A percentile compares a stretch with the other conserved stretches of the same genome.
phyloP scores from a whole-genome alignment of 1,140 invertebrate species.

The Atopsyche davidsoni region DNA sequence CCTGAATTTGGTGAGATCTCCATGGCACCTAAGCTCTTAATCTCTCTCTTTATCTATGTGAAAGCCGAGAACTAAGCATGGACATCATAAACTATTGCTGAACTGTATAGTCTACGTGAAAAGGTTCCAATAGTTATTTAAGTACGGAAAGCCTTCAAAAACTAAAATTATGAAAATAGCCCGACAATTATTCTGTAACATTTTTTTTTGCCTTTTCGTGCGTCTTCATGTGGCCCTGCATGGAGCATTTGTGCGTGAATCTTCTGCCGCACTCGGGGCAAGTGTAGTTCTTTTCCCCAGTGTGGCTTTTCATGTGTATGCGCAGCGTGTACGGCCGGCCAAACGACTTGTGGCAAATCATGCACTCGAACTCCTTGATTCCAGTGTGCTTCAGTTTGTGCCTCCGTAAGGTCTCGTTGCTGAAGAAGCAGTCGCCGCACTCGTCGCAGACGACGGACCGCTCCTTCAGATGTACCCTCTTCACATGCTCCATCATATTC shows the following conservation, averaged over 20 bases:
- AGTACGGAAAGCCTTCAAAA: no score
- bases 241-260: not conserved
- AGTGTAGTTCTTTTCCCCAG: not conserved
- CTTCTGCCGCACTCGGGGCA: not conserved
- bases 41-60: no score
- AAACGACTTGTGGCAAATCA: slow-evolving; percentile 18
- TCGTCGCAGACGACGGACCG: slow-evolving; percentile 36
- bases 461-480: slow-evolving; percentile 24
- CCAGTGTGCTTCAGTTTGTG: slow-evolving; percentile 33
- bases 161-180: no score
- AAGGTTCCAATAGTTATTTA: no score
- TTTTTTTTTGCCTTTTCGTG: not conserved
- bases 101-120: no score
- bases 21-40: no score
- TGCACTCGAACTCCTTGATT: slow-evolving; percentile 19
- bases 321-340: slow-evolving; percentile 16
- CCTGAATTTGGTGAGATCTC: no score
- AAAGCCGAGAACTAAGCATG: no score
- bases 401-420: slow-evolving; percentile 2
- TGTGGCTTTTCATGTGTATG: not conserved
- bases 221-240: not conserved
- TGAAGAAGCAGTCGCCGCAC: slow-evolving; percentile 30
- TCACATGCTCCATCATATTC: slow-evolving; percentile 39
- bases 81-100: no score
- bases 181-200: no score